Conservation (phyloP, 2,113 vertebrate species). For the Pelobates fuscus region DNA sequence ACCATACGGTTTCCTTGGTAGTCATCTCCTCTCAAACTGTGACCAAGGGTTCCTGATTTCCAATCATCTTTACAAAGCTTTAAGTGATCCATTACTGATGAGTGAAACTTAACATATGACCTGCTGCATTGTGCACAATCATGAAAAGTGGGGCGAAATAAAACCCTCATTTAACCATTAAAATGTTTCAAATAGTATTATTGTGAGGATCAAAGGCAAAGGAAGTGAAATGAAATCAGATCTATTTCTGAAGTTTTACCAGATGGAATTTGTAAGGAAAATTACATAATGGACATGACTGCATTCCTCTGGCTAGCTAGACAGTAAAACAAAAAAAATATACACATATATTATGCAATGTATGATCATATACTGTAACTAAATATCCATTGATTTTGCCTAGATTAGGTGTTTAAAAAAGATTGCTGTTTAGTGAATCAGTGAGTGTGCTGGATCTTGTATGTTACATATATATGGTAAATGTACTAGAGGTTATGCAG, state of each 20-base stretch:
- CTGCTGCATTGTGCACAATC: not conserved
- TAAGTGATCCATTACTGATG: not conserved
- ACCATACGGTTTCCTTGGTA: too few species aligned
- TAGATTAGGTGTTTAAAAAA: too few species aligned
- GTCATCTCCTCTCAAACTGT: too few species aligned
- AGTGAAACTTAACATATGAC: not conserved
- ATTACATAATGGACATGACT: constrained; percentile 9
- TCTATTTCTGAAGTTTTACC: constrained; percentile 38
- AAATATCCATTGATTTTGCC: too few species aligned
- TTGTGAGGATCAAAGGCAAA: constrained; percentile 30
- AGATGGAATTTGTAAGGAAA: constrained; percentile 43
- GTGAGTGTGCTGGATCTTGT: too few species aligned
- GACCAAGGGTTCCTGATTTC: not conserved
- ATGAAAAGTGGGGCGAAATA: constrained; percentile 14
- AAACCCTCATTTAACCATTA: constrained; percentile 34
- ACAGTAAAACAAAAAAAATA: not conserved
- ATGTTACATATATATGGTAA: too few species aligned
- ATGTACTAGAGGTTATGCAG: too few species aligned
- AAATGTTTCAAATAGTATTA: not conserved
- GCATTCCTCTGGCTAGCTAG: constrained; percentile 39
- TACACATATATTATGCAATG: too few species aligned
- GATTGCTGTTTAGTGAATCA: too few species aligned
- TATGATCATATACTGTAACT: too few species aligned
- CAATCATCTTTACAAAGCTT: not conserved
- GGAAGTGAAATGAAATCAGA: constrained; percentile 39